A percentile compares a stretch with the other conserved stretches of the same genome.
Conservation (phyloP, 2,888 invertebrate species). For the Notodonta dromedarius region DNA sequence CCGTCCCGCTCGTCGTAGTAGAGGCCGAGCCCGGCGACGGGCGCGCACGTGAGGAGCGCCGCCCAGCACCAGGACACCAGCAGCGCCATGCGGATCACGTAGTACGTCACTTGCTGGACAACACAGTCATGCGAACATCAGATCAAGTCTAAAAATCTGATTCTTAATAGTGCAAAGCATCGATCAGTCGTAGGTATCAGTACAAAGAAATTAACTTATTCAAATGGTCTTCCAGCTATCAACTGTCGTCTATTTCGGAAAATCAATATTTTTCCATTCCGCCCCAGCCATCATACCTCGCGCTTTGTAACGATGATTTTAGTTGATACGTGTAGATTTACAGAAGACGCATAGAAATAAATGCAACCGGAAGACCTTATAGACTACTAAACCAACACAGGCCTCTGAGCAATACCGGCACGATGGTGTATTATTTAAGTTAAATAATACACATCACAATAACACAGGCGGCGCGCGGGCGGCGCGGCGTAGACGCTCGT, state of each 20-base stretch:
- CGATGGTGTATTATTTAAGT: too few species aligned
- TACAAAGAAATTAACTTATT: not conserved
- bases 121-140: not conserved
- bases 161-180: too few species aligned
- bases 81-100: slow-evolving; percentile 88
- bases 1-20: slow-evolving; percentile 84
- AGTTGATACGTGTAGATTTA: not conserved
- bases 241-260: not conserved
- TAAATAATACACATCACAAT: too few species aligned
- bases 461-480: too few species aligned
- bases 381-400: too few species aligned
- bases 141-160: too few species aligned
- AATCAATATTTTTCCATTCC: not conserved
- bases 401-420: too few species aligned
- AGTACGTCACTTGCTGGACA: slow-evolving; percentile 91
- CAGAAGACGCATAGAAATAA: not conserved
- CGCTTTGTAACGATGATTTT: not conserved
- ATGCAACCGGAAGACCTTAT: too few species aligned
- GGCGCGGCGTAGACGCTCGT: not conserved
- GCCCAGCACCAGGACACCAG: slow-evolving; percentile 88
- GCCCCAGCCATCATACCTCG: not conserved
- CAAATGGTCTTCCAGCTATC: not conserved
- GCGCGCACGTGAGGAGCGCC: slow-evolving; percentile 88
- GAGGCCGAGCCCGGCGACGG: slow-evolving; percentile 89
- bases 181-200: too few species aligned